Percentiles rank a stretch among this genome's conserved stretches.
phyloP scores from a whole-genome alignment of 1,140 invertebrate species.

The Aphaenogaster floridana region DNA sequence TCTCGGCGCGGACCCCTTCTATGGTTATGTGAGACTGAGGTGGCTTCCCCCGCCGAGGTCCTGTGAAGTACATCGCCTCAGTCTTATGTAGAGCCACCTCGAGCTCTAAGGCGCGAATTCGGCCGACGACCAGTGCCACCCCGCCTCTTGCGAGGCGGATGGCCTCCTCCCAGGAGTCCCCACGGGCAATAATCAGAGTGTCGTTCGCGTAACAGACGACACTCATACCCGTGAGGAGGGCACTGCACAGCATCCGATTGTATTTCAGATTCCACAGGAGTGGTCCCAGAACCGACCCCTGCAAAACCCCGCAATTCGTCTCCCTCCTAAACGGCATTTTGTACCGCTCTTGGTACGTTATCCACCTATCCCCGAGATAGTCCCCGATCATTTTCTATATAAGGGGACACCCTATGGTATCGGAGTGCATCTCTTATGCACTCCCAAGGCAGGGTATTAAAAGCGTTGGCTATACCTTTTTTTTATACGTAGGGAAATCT shows the following conservation, averaged over 20 bases:
- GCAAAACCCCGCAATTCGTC: neutral
- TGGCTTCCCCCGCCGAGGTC: neutral
- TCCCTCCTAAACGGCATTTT: neutral
- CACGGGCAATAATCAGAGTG: neutral
- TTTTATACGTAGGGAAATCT: too few relatives aligned
- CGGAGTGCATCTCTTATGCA: too few relatives aligned
- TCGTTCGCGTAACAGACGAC: neutral
- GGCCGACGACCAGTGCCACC: neutral
- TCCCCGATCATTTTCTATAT: neutral
- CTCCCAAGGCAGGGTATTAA: too few relatives aligned
- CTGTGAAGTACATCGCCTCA: neutral
- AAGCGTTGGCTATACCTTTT: too few relatives aligned
- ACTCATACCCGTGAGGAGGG: neutral
- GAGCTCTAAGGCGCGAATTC: too few relatives aligned
- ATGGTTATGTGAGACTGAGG: neutral
- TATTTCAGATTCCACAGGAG: neutral
- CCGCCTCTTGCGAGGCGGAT: neutral
- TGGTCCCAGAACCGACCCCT: neutral
- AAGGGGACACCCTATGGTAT: too few relatives aligned
- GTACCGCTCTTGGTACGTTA: neutral
- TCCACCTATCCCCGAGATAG: neutral
- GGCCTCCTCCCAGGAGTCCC: neutral
- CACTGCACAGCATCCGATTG: too few relatives aligned
- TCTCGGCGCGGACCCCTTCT: neutral
- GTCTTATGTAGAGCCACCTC: neutral